Evolutionary conservation across 2,797 vertebrate species (phyloP).

Genomic region (Coccyzus lansbergi): DNA sequence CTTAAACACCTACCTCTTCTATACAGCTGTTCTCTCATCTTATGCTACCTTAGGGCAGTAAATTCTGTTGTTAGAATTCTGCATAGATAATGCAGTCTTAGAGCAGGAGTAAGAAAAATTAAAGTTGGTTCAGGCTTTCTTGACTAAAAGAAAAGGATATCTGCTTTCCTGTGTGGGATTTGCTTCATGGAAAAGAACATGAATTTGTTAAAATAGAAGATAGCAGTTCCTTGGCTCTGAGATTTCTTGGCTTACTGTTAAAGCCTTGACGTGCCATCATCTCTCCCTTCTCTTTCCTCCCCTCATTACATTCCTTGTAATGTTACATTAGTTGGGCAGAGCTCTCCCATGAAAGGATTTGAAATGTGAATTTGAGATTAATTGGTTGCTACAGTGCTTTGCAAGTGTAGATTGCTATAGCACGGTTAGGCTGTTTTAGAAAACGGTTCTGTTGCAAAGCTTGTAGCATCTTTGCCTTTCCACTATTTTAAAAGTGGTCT

Average conservation of each 20-base stretch:
- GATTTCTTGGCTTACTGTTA: neutral
- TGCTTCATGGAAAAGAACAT: neutral
- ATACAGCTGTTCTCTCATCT: neutral
- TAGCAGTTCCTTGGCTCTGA: neutral
- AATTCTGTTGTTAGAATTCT: neutral
- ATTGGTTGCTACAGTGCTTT: neutral
- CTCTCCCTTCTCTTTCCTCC: neutral
- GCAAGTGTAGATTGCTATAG: neutral
- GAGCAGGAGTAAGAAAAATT: neutral
- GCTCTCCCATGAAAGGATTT: neutral
- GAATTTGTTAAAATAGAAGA: neutral
- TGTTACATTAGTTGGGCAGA: neutral
- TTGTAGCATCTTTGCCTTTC: neutral
- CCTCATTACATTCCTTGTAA: neutral
- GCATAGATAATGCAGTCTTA: neutral
- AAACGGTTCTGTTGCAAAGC: neutral
- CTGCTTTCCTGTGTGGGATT: neutral
- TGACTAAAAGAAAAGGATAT: neutral
- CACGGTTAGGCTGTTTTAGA: neutral
- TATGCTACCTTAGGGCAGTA: neutral
- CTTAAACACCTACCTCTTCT: neutral
- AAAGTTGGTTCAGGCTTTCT: neutral
- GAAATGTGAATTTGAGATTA: constrained; percentile 4
- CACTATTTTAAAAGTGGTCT: neutral
- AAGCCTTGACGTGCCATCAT: neutral